A percentile compares a stretch with the other conserved stretches of the same genome.
Evolutionary conservation across 2,797 vertebrate species (phyloP).

Genomic region (Brachyalestes nurse): DNA sequence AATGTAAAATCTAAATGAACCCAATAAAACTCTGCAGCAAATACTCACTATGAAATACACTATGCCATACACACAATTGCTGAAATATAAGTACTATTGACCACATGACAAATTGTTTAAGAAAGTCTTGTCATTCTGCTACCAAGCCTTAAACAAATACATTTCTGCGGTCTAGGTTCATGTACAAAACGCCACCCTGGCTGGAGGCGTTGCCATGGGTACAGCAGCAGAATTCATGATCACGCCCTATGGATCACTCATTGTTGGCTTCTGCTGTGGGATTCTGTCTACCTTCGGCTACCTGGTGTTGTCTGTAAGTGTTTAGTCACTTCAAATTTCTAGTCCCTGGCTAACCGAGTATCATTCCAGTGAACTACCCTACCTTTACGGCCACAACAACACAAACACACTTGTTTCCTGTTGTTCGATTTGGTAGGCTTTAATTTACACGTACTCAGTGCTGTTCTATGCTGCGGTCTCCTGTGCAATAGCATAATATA

Average conservation of each 20-base stretch:
- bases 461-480: too few species aligned
- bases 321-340: background rate
- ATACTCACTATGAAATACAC: too few species aligned
- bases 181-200: conserved; percentile 93
- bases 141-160: background rate
- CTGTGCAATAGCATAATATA: too few species aligned
- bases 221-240: conserved; percentile 94
- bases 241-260: conserved; percentile 87
- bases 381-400: too few species aligned
- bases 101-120: background rate
- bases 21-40: too few species aligned
- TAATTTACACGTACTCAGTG: too few species aligned
- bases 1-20: too few species aligned
- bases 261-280: conserved; percentile 88
- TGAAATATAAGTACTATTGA: background rate
- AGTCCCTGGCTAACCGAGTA: too few species aligned
- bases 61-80: too few species aligned
- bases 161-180: conserved; percentile 82
- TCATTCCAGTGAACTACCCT: too few species aligned
- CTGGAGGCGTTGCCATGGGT: conserved; percentile 92
- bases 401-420: too few species aligned
- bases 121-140: background rate
- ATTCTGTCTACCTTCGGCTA: conserved; percentile 91
- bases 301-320: conserved; percentile 86
- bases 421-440: too few species aligned